Percentiles rank a stretch among this genome's conserved stretches.
Evolutionary conservation across 1,140 invertebrate genomes (phyloP).

Genomic region (Venturia canescens): DNA sequence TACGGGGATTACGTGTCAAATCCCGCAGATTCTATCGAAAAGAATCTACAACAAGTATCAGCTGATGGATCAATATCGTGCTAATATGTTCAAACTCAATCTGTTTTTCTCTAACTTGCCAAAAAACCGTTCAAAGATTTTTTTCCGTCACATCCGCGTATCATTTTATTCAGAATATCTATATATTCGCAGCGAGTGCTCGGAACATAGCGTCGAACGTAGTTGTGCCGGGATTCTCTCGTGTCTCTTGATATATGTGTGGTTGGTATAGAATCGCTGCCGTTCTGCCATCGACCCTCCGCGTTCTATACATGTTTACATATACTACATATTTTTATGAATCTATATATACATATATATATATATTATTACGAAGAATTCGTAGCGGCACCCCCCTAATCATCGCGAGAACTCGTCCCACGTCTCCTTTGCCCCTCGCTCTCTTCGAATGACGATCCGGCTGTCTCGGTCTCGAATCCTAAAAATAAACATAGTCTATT

Average conservation of each 20-base stretch:
- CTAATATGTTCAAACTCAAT: no score
- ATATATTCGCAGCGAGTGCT: no score
- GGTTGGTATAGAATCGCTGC: not conserved
- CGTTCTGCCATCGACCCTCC: constrained; percentile 10
- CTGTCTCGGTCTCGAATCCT: constrained; percentile 31
- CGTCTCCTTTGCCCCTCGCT: not conserved
- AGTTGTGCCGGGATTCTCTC: not conserved
- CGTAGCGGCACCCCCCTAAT: not conserved
- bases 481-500: constrained; percentile 39
- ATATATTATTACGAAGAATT: not conserved
- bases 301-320: not conserved
- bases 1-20: no score
- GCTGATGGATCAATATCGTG: no score
- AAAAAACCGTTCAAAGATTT: no score
- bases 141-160: no score
- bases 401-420: constrained; percentile 12
- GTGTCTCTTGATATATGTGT: not conserved
- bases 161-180: no score
- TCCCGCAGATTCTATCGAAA: no score
- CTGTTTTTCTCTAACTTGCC: no score
- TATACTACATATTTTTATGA: not conserved
- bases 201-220: not conserved
- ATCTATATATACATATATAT: not conserved
- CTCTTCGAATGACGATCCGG: not conserved
- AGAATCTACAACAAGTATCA: no score